A percentile compares a stretch with the other conserved stretches of the same genome.
Conservation (phyloP, 1,140 invertebrate genomes). For the Lasioglossum baleicum region DNA sequence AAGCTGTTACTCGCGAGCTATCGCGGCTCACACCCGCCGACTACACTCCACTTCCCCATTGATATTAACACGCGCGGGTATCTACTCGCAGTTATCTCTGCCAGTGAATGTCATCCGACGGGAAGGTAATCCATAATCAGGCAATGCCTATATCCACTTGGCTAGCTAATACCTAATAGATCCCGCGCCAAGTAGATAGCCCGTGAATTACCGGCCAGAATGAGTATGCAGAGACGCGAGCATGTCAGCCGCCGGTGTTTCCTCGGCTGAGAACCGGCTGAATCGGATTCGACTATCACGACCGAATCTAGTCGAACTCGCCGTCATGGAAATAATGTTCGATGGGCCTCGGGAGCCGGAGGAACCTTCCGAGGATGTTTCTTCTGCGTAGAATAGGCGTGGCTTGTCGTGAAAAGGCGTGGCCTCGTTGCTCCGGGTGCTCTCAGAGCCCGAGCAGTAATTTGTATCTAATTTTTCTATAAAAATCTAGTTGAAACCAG, state of each 20-base stretch:
- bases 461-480: too few relatives aligned
- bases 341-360: too few relatives aligned
- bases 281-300: slow-evolving; percentile 17
- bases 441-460: too few relatives aligned
- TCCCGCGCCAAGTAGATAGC: slow-evolving; percentile 43
- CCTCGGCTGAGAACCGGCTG: slow-evolving; percentile 30
- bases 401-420: too few relatives aligned
- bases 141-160: slow-evolving; percentile 51
- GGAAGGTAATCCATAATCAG: slow-evolving; percentile 65
- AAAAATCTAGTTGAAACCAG: too few relatives aligned
- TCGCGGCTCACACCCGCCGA: slow-evolving; percentile 21
- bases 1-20: slow-evolving; percentile 33
- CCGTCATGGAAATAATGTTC: neutral
- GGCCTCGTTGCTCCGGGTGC: too few relatives aligned
- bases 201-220: slow-evolving; percentile 37
- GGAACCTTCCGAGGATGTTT: too few relatives aligned
- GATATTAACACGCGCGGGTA: slow-evolving; percentile 45
- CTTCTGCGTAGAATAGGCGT: too few relatives aligned
- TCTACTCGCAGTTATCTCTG: slow-evolving; percentile 58
- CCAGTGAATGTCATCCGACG: slow-evolving; percentile 50
- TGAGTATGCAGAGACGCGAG: slow-evolving; percentile 39
- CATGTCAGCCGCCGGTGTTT: slow-evolving; percentile 29
- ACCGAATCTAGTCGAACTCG: neutral
- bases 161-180: slow-evolving; percentile 53
- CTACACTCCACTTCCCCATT: slow-evolving; percentile 39